phyloP scores from a whole-genome alignment of 2,797 vertebrate species.

The Dromococcyx pavoninus region DNA sequence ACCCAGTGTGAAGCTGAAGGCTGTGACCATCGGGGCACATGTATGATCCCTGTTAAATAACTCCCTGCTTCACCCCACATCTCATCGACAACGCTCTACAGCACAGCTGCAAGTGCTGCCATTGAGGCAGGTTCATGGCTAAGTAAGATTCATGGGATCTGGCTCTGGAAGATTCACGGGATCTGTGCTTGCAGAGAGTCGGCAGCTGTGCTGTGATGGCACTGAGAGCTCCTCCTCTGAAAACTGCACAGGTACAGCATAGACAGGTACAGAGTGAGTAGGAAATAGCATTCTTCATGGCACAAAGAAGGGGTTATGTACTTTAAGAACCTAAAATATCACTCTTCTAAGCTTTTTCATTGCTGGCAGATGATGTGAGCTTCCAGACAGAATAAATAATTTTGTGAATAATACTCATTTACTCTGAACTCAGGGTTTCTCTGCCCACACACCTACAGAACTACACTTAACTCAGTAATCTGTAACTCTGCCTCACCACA shows the following conservation, averaged over 20 bases:
- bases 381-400: constrained; percentile 7
- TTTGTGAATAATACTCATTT: background rate
- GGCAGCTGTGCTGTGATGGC: background rate
- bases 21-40: background rate
- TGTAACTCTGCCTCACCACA: background rate
- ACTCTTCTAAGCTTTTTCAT: background rate
- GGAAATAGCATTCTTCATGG: background rate
- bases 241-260: background rate
- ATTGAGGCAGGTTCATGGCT: background rate
- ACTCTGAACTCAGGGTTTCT: background rate
- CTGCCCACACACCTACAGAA: background rate
- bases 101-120: background rate
- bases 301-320: background rate
- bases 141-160: background rate
- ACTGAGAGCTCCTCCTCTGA: background rate
- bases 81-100: background rate
- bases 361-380: background rate
- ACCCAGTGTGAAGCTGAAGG: background rate
- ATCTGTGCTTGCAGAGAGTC: background rate
- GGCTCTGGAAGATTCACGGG: background rate
- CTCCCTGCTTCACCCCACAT: background rate
- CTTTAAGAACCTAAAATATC: background rate
- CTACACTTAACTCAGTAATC: background rate
- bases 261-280: background rate
- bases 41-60: background rate